A percentile compares a stretch with the other conserved stretches of the same genome.
phyloP scores from a whole-genome alignment of 2,113 vertebrate species.

The Osmerus eperlanus region DNA sequence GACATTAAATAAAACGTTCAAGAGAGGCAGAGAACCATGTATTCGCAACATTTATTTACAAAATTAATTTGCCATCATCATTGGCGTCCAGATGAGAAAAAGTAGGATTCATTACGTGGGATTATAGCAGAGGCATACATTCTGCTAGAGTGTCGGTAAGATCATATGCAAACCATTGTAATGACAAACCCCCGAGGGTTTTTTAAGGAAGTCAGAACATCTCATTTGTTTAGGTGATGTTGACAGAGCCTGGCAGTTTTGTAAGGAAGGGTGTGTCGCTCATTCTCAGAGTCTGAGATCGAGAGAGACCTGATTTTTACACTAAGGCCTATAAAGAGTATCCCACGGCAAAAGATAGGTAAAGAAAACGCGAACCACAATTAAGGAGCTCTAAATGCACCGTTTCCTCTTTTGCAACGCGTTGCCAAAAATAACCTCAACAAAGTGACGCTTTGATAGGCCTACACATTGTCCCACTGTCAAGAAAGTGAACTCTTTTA shows the following conservation, averaged over 20 bases:
- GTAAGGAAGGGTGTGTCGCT: constrained; percentile 47
- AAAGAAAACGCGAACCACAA: background rate
- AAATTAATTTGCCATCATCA: too few relatives aligned
- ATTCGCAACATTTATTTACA: too few relatives aligned
- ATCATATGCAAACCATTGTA: constrained; percentile 39
- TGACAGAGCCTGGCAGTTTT: constrained; percentile 27
- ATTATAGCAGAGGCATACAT: background rate
- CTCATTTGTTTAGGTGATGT: constrained; percentile 40
- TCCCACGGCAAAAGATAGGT: constrained; percentile 23
- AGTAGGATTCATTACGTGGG: too few relatives aligned
- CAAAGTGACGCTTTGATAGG: background rate
- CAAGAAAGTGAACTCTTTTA: background rate
- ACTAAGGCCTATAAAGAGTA: constrained; percentile 31
- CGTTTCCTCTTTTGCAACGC: background rate
- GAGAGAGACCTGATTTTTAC: constrained; percentile 42
- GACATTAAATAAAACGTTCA: too few relatives aligned
- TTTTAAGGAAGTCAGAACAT: constrained; percentile 26
- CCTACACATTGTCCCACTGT: background rate
- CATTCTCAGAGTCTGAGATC: constrained; percentile 18
- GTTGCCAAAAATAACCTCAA: background rate
- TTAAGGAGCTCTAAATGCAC: background rate
- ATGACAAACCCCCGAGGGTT: constrained; percentile 13
- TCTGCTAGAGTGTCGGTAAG: constrained; percentile 19
- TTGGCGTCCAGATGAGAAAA: too few relatives aligned
- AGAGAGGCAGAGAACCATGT: too few relatives aligned